Base-by-base conservation (phyloP, 2,888 invertebrate species). In the Psylliodes chrysocephalus region DNA sequence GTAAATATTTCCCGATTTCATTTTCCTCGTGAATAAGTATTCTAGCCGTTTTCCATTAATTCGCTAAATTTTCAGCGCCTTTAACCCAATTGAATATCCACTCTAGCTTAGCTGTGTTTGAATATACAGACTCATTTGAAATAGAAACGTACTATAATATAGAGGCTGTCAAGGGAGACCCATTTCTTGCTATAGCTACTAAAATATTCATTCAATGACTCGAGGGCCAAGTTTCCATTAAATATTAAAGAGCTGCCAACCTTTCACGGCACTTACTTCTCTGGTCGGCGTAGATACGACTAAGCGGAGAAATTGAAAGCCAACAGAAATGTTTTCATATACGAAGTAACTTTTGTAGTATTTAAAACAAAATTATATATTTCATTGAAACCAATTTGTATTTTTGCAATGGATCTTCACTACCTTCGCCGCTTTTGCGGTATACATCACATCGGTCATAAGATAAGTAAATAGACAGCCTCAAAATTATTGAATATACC, bases 201-300 rank as follows among this genome's bases (percentile, higher is more conserved):
- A 72, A 77, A 77, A 77, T 77, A 76, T 77, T 77, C 74, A 77
- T 74, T 69, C 71, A 70, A 69, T 70, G 75, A 75, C 75, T 77
- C 73, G 73, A 73, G 75, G 75, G 76, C 71, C 72, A 68, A 67
- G 40, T 67, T 66, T 59, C 66, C 64, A 76, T 77, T 75, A 76
- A 77, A 77, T 76, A 77, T 77, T 71, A 71, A 77, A 71, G 73
- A 62, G 69, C 66, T 67, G 57, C 70, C 72, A 74, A 73, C 73
- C 73, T 75, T 77, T 75, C 74, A 75, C 73, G 75, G 72, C 73
- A 73, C 66, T 73, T 75, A 70, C 65, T 69, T 71, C 60, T 47
- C 53, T 46, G 47, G 47, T 35, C 60, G 53, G 49, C 14, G 49
- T 12, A 2, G 15, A 10, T 28, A 57, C 35, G 22, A 47, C 38